Base-by-base conservation (phyloP, 1,140 invertebrate genomes). In the Orussus abietinus region DNA sequence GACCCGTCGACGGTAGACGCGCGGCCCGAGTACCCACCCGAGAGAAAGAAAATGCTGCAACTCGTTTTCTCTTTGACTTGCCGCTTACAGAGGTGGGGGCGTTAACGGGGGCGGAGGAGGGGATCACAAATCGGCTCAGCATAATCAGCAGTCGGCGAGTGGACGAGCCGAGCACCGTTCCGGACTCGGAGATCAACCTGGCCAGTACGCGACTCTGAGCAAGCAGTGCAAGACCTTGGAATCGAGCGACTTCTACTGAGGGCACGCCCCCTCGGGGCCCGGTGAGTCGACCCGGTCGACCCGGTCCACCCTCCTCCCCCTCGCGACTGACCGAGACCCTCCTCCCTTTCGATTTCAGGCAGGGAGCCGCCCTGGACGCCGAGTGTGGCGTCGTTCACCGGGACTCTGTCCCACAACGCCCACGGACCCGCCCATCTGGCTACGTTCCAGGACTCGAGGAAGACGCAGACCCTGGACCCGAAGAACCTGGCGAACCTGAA, bases 151-250 rank as follows among this genome's bases (percentile, higher is more conserved):
- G 50, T 64, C 69, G 57, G 59, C 65, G 57, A 64, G 64, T 66
- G 65, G 66, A 70, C 67, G 75, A 68, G 47, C 62, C 70, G 72
- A 74, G 50, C 69, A 72, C 63, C 68, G 73, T 62, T 57, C 69
- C 69, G 68, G 70, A 51, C 66, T 64, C 67, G 71, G 69, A 66
- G 67, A 74, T 65, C 64, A 72, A 71, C 69, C 71, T 79, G 83
- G 85, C 73, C 88, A 88, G 79, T 88, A 88, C 79, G 86, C 86
- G 70, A 90, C 90, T 75, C 75, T 93, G 66, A 91, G 87, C 81
- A 92, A 91, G 75, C 88, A 92, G 74, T 93, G 90, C 81, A 93
- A 93, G 75, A 93, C 90, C 42, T 76, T 92, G n/a, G 90, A 92
- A 75, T 88, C 88, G 31, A 90, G 83, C 59, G 90, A 93, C 75